Base-by-base conservation (phyloP, 2,888 invertebrate species). In the Blera fallax region DNA sequence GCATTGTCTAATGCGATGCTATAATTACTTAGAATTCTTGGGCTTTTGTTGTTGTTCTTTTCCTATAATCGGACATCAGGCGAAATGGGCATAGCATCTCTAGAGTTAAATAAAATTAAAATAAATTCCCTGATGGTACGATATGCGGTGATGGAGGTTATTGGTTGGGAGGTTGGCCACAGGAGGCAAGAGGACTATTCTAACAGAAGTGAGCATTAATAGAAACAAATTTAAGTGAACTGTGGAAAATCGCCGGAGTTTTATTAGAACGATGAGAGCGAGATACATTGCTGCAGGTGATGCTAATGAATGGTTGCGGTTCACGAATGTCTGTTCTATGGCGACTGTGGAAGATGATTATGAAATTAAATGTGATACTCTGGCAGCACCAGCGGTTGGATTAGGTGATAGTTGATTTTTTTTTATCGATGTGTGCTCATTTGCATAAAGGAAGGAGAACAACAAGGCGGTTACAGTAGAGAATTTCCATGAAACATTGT, bases 241-340 rank as follows among this genome's bases (percentile, higher is more conserved):
- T 45, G 40, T 43, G 10, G 34, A 48, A 54, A 16, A 54, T 56
- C 54, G 45, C 37, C n/a, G 6, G 29, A 60, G 24, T 65, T 65
- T 60, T 79, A 65, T 65, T 65, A 37, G 64, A 32, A 48, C 65
- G 64, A 60, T 80, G 64, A 73, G 80, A 40, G 37, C 58, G 37
- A 37, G 50, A 60, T 81, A 18, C 62, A 34, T 69, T 45, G 74
- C 81, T 69, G 50, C 74, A 69, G 81, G 81, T 74, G 74, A 81
- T 76, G 81, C 73, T 76, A 81, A 76, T 81, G 81, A 81, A 81
- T 69, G 62, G 81, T 62, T 81, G 67, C 10, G 21, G 52, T 67
- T 60, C 65, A 72, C 79, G 56, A 79, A 14, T 52, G 45, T 45
- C 48, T 45, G 18, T 34, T 16, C 32, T 21, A 14, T 43, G 37